Conservation (phyloP, 2,797 vertebrate genomes). For the Glossophaga mutica region DNA sequence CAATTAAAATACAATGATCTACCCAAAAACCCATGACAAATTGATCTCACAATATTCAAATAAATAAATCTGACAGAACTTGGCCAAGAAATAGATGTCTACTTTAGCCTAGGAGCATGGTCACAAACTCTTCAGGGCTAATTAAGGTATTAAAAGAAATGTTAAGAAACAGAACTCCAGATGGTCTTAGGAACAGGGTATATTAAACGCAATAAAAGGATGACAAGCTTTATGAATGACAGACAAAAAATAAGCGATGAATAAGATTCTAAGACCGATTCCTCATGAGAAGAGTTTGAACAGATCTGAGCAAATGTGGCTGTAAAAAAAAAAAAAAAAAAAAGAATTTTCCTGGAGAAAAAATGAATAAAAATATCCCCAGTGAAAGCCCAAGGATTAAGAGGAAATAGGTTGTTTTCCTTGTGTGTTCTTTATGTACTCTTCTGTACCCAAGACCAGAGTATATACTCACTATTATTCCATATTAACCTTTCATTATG, state of each 20-base stretch:
- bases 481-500: background rate
- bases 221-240: background rate
- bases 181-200: background rate
- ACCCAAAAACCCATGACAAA: constrained; percentile 49
- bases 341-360: background rate
- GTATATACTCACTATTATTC: background rate
- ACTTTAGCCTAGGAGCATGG: constrained; percentile 24
- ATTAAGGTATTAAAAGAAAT: constrained; percentile 40
- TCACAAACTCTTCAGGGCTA: background rate
- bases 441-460: background rate
- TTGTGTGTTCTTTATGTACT: background rate
- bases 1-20: constrained; percentile 61
- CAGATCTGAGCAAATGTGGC: background rate
- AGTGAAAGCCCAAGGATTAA: background rate
- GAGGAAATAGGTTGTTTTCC: background rate
- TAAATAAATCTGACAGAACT: constrained; percentile 43
- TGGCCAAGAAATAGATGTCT: background rate
- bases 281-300: background rate
- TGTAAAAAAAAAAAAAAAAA: background rate
- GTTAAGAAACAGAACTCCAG: constrained; percentile 18
- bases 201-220: constrained; percentile 28
- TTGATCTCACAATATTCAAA: constrained; percentile 53
- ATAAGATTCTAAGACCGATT: background rate
- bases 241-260: constrained; percentile 11
- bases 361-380: background rate